Conservation (phyloP, 1,140 invertebrate genomes). For the Zeugodacus cucurbitae region DNA sequence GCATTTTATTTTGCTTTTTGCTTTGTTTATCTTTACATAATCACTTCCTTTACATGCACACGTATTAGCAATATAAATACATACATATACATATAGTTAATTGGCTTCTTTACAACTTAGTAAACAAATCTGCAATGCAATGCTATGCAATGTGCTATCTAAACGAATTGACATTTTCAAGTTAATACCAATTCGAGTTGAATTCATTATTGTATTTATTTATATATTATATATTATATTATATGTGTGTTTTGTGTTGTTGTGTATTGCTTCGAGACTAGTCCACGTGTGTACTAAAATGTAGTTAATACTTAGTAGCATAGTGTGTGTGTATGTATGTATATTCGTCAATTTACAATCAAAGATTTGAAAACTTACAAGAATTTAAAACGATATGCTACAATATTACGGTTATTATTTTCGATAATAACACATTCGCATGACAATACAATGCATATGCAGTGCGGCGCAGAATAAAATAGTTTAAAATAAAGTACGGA, state of each 20-base stretch:
- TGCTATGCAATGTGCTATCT: conserved; percentile 34
- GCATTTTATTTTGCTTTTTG: conserved; percentile 13
- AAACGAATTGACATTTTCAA: conserved; percentile 36
- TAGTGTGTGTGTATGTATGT: not conserved
- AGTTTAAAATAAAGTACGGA: not conserved
- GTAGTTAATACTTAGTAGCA: not conserved
- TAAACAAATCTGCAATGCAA: conserved; percentile 42
- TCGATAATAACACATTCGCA: conserved; percentile 16
- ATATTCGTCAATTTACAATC: not conserved
- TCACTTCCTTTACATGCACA: conserved; percentile 5
- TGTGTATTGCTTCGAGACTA: conserved; percentile 60
- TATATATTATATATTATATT: too few relatives aligned
- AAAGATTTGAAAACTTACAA: not conserved
- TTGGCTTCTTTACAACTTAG: conserved; percentile 25
- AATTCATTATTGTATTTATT: conserved; percentile 52
- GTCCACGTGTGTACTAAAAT: not conserved
- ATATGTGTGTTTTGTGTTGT: too few relatives aligned
- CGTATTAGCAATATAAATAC: not conserved
- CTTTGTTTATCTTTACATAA: conserved; percentile 13
- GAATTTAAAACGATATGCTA: not conserved
- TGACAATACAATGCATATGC: conserved; percentile 4
- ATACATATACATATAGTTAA: not conserved
- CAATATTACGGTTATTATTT: not conserved
- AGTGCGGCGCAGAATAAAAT: not conserved
- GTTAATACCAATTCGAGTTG: not conserved